Base-by-base conservation (phyloP, 2,888 invertebrate species). In the Drosophila meridionalis region DNA sequence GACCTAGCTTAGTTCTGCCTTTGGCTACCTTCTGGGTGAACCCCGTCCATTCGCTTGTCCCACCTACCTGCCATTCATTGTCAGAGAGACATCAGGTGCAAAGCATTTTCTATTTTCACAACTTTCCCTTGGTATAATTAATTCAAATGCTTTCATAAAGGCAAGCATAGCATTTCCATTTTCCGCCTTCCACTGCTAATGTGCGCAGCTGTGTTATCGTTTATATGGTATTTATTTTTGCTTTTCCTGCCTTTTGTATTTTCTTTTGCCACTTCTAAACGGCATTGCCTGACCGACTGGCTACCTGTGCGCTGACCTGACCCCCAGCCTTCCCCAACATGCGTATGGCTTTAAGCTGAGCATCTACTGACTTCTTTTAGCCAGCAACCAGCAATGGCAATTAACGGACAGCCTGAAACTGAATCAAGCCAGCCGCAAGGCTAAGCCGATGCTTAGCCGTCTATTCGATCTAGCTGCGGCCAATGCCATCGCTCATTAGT, bases 81-180 rank as follows among this genome's bases (percentile, higher is more conserved):
- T 75, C 73, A 66, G 77, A 68, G 34, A 52, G 78, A 73, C 85
- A 87, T 78, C 87, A 89, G 86, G 80, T 89, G 87, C 75, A 88
- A 82, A 89, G 73, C 83, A 82, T 85, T 90, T 87, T 86, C 88
- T 82, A 84, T 84, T 88, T 79, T 84, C 87, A 88, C 87, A 84
- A 87, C 89, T 87, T 84, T 87, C 64, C 78, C 60, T 50, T 26
- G 12, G 82, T 79, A 87, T 88, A 87, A 88, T 87, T 87, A 87
- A 87, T 89, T 89, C 87, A 89, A 89, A 82, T 80, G 87, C 75
- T 84, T 77, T 77, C 77, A 73, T 69, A 79, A 76, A 64, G 52
- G 57, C 65, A 48, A 60, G 61, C 66, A 42, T 6, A 66, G 43
- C 66, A 47, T 52, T 64, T 55, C 48, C 67, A 20, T 20, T 20